These are phyloP conservation scores for Aphidius ervi DNA, from an alignment of 1,140 invertebrate genomes.

Conservation along the genomic window DNA sequence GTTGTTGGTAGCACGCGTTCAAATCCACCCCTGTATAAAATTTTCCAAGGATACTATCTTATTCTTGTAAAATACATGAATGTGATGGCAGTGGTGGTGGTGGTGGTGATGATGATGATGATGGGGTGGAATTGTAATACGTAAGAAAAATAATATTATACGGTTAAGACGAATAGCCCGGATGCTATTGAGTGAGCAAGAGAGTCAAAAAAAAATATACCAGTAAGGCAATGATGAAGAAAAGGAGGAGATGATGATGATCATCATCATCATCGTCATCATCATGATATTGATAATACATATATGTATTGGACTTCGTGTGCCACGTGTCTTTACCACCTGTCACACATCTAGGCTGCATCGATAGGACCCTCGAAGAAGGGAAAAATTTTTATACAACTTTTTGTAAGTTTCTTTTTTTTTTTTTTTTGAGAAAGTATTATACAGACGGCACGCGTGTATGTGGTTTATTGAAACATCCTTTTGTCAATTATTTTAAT, in stretches of 20 bases:
- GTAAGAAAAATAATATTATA: too few species aligned
- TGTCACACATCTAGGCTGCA: conserved; percentile 32
- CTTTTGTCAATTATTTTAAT: too few species aligned
- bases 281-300: background rate
- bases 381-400: background rate
- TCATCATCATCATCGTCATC: too few species aligned
- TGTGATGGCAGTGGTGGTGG: background rate
- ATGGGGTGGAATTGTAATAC: conserved; percentile 12
- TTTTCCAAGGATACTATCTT: conserved; percentile 8
- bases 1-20: conserved; percentile 6
- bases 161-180: too few species aligned
- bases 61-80: conserved; percentile 1
- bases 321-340: conserved; percentile 44
- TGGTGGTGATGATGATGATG: background rate
- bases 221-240: too few species aligned
- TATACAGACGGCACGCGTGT: too few species aligned
- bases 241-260: too few species aligned
- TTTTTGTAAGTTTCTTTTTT: too few species aligned
- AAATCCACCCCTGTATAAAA: conserved; percentile 5
- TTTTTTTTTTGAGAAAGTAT: too few species aligned
- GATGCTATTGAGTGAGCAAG: too few species aligned
- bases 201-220: too few species aligned
- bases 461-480: too few species aligned
- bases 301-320: conserved; percentile 31
- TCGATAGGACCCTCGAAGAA: conserved; percentile 20